These are phyloP conservation scores for Amphibalanus amphitrite DNA, from an alignment of 1,140 invertebrate species.

Conservation along the genomic window DNA sequence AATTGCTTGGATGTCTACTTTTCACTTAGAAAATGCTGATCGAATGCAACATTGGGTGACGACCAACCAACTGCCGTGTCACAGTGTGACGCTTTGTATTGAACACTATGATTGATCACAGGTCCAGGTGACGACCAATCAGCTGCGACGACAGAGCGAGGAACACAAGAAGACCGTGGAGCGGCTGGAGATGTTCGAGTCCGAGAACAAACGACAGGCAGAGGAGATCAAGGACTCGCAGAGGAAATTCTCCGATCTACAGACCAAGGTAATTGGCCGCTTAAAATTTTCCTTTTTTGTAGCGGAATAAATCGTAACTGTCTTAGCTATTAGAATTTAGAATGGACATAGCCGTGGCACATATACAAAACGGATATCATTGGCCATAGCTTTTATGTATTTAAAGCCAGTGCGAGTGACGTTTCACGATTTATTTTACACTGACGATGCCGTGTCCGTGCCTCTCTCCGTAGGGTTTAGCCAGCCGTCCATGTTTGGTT, in stretches of 20 bases:
- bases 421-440: too few species aligned
- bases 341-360: too few species aligned
- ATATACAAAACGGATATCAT: too few species aligned
- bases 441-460: too few species aligned
- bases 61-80: conserved; percentile 54
- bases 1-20: conserved; percentile 9
- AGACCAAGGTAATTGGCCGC: conserved; percentile 54
- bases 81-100: conserved; percentile 65
- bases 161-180: conserved; percentile 67
- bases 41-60: conserved; percentile 9
- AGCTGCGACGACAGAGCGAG: conserved; percentile 81
- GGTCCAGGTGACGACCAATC: conserved; percentile 87
- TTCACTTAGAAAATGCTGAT: background rate
- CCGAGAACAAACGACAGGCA: conserved; percentile 53
- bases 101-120: conserved; percentile 23
- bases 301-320: too few species aligned
- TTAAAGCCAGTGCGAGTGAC: too few species aligned
- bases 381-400: too few species aligned
- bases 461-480: too few species aligned
- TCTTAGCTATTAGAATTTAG: too few species aligned
- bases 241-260: conserved; percentile 69
- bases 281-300: too few species aligned
- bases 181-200: conserved; percentile 48
- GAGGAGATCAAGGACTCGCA: conserved; percentile 65
- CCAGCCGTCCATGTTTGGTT: too few species aligned